Evolutionary conservation across 1,140 invertebrate genomes (phyloP).

Genomic region (Eriosoma lanigerum): DNA sequence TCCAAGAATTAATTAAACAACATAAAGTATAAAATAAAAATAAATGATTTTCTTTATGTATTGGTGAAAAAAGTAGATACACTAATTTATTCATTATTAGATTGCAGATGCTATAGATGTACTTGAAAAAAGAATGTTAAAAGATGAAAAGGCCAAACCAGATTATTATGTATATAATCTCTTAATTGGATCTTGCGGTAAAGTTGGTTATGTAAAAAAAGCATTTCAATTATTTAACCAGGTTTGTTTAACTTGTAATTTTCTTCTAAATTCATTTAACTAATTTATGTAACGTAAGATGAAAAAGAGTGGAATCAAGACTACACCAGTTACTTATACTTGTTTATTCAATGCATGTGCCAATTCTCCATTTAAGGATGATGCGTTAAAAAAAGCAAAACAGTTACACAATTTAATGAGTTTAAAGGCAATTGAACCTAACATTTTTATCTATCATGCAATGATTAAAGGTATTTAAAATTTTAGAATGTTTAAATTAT

Average conservation of each 20-base stretch:
- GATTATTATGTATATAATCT: slow-evolving; percentile 77
- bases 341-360: slow-evolving; percentile 86
- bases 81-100: slow-evolving; percentile 52
- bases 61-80: not conserved
- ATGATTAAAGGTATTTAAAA: slow-evolving; percentile 72
- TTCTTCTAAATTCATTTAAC: not conserved
- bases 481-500: not conserved
- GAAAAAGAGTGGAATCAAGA: slow-evolving; percentile 71
- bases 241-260: slow-evolving; percentile 55
- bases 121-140: slow-evolving; percentile 71
- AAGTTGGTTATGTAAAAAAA: slow-evolving; percentile 78
- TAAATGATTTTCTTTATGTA: not conserved
- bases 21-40: slow-evolving; percentile 53
- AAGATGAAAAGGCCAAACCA: slow-evolving; percentile 76
- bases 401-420: slow-evolving; percentile 69
- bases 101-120: slow-evolving; percentile 71
- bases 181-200: slow-evolving; percentile 76
- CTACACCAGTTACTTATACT: slow-evolving; percentile 73
- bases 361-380: slow-evolving; percentile 69
- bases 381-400: slow-evolving; percentile 68
- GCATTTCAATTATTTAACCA: slow-evolving; percentile 80
- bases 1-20: slow-evolving; percentile 53
- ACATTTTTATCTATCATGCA: slow-evolving; percentile 78
- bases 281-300: slow-evolving; percentile 60
- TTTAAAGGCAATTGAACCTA: slow-evolving; percentile 69